Evolutionary conservation across 2,888 invertebrate species (phyloP).

Genomic region (Stratiomys singularior): DNA sequence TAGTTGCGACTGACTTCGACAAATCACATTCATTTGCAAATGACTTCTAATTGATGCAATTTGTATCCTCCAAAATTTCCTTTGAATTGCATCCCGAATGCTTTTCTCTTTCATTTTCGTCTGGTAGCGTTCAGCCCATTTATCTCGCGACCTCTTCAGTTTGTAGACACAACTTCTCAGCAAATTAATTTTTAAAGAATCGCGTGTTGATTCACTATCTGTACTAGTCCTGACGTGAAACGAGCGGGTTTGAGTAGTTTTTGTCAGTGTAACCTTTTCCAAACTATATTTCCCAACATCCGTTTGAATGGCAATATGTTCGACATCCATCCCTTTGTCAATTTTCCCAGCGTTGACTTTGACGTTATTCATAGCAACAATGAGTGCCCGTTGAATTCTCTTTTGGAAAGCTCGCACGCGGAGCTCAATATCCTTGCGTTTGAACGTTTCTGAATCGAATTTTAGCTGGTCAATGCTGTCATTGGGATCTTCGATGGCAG

Average conservation of each 20-base stretch:
- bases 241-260: conserved; percentile 18
- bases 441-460: not conserved
- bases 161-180: not conserved
- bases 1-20: not conserved
- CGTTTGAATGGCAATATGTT: conserved; percentile 19
- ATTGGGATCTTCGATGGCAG: not conserved
- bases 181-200: conserved; percentile 33
- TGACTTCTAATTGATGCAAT: conserved; percentile 26
- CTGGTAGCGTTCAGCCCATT: not conserved
- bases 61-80: conserved; percentile 32
- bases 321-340: not conserved
- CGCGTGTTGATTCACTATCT: not conserved
- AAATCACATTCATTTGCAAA: conserved; percentile 4
- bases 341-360: not conserved
- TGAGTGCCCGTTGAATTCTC: not conserved
- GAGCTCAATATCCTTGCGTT: not conserved
- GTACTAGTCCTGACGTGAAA: not conserved
- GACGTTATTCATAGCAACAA: not conserved
- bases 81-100: not conserved
- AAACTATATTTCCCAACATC: not conserved
- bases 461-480: not conserved
- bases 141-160: conserved; percentile 29
- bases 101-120: conserved; percentile 31
- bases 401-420: not conserved
- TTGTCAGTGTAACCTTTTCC: not conserved